Base-by-base conservation (phyloP, 2,113 vertebrate genomes). In the Agapornis roseicollis region DNA sequence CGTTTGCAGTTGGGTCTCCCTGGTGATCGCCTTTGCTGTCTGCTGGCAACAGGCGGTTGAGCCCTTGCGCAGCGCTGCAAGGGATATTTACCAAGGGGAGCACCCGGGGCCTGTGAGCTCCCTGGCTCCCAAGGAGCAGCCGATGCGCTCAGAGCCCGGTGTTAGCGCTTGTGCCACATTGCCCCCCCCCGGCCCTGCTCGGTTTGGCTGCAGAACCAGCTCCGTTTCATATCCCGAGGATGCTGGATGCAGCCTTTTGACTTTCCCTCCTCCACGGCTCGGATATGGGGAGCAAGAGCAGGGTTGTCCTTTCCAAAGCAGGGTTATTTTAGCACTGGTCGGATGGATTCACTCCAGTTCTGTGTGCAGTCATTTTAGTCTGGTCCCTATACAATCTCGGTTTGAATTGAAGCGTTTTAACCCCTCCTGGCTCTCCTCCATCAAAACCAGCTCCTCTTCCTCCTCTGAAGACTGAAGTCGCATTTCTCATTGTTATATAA, bases 71-170 rank as follows among this genome's bases (percentile, higher is more conserved):
- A 5, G 46, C 4, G 4, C 39, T 3, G 47, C 4, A 2, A 5
- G 7, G 53, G 33, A 18, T 13, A 3, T 39, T 25, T 60, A 31
- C 44, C 39, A 1, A 5, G 42, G 64, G 63, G 63, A 70, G 12
- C 17, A 4, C 7, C 2, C 1, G 1, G 37, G 15, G 46, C 42
- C 84, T 8, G 13, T 0, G 29, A 42, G 58, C n/a, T 37, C 25
- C 28, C 9, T 0, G 9, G 7, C 23, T 56, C 73, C 50, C 25
- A 2, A 3, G 2, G 47, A 47, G 71, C 66, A 28, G 42, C 73
- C 18, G n/a, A 19, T 4, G 28, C 3, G 5, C 46, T 17, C 41
- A 7, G 80, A 49, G 41, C 41, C 52, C 28, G 39, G 17, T 1
- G 13, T 12, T 9, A 5, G 42, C 4, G 27, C 16, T 28, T 19